A percentile compares a stretch with the other conserved stretches of the same genome.
Conservation (phyloP, 2,888 invertebrate genomes). For the Drosophila cracens region DNA sequence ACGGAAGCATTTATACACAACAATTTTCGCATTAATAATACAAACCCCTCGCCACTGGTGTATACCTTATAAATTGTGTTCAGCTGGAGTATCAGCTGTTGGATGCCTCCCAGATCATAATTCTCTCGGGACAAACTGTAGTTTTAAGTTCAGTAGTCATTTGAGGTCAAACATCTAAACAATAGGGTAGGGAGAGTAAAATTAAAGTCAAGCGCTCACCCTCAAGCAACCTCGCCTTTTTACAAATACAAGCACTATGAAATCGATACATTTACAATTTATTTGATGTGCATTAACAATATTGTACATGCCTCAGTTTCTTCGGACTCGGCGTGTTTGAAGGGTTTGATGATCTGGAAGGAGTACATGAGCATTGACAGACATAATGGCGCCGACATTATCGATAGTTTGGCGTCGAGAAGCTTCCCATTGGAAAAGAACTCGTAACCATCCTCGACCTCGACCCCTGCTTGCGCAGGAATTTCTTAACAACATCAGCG, state of each 20-base stretch:
- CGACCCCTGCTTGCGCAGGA: slow-evolving; percentile 91
- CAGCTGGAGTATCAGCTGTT: not conserved
- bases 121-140: not conserved
- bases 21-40: slow-evolving; percentile 68
- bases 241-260: no score
- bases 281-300: not conserved
- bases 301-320: no score
- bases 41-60: slow-evolving; percentile 18
- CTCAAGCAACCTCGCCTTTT: not conserved
- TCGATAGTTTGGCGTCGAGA: slow-evolving; percentile 86
- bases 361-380: slow-evolving; percentile 98
- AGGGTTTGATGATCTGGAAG: slow-evolving; percentile 86
- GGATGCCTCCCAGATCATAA: not conserved
- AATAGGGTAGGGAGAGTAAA: not conserved
- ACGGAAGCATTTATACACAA: slow-evolving; percentile 20
- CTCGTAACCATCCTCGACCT: slow-evolving; percentile 98
- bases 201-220: not conserved
- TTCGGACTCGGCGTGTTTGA: not conserved
- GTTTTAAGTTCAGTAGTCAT: not conserved
- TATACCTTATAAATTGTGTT: slow-evolving; percentile 17
- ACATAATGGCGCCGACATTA: slow-evolving; percentile 97
- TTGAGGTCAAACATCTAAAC: not conserved
- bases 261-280: not conserved
- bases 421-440: slow-evolving; percentile 96
- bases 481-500: slow-evolving; percentile 48